These are phyloP conservation scores for Coendou prehensilis DNA, from an alignment of 2,797 vertebrate species.

Conservation along the genomic window DNA sequence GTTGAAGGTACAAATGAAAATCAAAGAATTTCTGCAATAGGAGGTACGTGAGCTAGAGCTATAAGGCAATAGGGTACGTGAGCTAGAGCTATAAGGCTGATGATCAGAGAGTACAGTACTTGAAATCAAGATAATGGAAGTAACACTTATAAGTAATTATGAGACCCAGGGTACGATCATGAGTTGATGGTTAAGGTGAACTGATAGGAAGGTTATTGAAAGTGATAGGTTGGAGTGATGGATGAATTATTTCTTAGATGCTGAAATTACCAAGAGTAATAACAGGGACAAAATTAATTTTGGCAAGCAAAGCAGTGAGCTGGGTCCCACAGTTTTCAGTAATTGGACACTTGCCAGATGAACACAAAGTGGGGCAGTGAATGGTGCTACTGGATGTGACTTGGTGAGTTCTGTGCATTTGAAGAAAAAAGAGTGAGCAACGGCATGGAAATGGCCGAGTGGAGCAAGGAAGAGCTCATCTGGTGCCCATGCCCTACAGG, in stretches of 20 bases:
- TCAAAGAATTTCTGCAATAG: background rate
- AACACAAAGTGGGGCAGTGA: rapidly evolving
- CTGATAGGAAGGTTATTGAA: background rate
- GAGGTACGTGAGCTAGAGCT: background rate
- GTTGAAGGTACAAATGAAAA: background rate
- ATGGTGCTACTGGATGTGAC: background rate
- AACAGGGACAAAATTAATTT: background rate
- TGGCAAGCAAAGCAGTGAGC: background rate
- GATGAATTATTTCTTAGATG: background rate
- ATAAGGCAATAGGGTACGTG: background rate
- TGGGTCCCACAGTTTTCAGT: background rate
- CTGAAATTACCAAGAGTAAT: background rate
- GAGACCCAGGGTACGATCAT: background rate
- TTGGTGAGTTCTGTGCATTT: background rate
- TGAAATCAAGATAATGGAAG: background rate
- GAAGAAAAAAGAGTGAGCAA: background rate
- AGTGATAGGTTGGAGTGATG: background rate
- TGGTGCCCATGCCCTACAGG: background rate
- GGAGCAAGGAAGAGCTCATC: background rate
- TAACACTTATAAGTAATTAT: background rate
- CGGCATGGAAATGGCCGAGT: no score
- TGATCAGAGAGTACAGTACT: background rate
- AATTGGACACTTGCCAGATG: background rate
- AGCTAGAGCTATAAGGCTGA: background rate
- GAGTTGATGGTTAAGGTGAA: background rate